Base-by-base conservation (phyloP, 2,888 invertebrate species). In the Sinotaia quadrata region DNA sequence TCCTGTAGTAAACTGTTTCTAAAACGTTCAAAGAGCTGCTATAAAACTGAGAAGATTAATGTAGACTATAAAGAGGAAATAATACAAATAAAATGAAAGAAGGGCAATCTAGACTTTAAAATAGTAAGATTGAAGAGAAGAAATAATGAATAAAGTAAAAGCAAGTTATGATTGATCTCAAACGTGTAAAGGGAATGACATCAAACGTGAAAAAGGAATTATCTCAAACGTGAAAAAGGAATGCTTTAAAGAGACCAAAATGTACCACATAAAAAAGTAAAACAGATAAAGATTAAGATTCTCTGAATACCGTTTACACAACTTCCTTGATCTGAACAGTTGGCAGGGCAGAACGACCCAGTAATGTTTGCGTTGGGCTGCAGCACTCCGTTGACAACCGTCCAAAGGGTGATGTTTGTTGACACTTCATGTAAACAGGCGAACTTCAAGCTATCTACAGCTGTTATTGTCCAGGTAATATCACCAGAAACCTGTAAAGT, bases 261-360 rank as follows among this genome's bases (percentile, higher is more conserved):
- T n/a, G n/a, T n/a, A n/a, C 10, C 10, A 41, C 18, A 41, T 41
- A 41, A 15, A n/a, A 10, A 52, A 10, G 21, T 27, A 21, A 29
- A n/a, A 37, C 7, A 59, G 2, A 47, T 15, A 62, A 29, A 27
- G 18, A 47, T 21, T 2, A 47, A 47, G n/a, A 2, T 7, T 24
- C 31, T 31, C 27, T 47, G 21, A 8, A 27, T 47, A 37, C 36
- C 44, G 63, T 56, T 66, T 7, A n/a, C 24, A 67, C 80, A 80
- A 12, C 10, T 44, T 18, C 79, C 79, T 34, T 76, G 51, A 7
- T 44, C 62, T 63, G 71, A 76, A 58, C 80, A 80, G 52, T 75
- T 73, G 47, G 65, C 68, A 2, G 67, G 68, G 67, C 80, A 80
- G 41, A 77, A 60, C 8, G 54, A 31, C 41, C 69, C 54, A 8